Base-by-base conservation (phyloP, 2,888 invertebrate genomes). In the Luffia ferchaultella region DNA sequence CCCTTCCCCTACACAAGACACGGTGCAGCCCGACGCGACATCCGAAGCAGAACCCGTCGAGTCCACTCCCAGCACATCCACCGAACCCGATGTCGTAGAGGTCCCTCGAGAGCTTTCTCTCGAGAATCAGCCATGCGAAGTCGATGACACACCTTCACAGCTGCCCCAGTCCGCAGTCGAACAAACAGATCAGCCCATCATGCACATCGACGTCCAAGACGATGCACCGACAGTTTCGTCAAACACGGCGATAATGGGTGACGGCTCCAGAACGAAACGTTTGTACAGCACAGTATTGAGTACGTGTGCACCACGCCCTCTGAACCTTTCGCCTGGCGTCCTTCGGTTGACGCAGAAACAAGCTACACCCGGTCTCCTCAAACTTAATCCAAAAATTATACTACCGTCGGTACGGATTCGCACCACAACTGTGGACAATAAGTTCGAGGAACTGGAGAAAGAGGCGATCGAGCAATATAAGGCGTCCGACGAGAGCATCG, bases 401-500 rank as follows among this genome's bases (percentile, higher is more conserved):
- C 58, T 77, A 16, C 71, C 76, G 7, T 62, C 69, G 19, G 61
- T 71, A 1, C 68, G 77, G 53, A 59, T 72, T 16, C 63, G 76
- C 42, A 67, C 73, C 16, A 68, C 72, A 1, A 71, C 64, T 46
- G 71, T 74, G 17, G 78, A 79, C 49, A 69, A 70, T 52, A 79
- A 80, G 58, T 79, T 80, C 53, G 87, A 87, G 51, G 87, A 87
- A 58, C 62, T 88, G 46, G 88, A 88, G 62, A 82, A 85, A 53
- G 85, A 87, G 62, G 88, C 88, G 1, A 60, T 88, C 49, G 87
- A 87, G 60, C 86, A 86, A 57, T 86, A 86, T 57, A 87, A 88
- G 61, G 83, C 85, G n/a, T 85, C 82, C 3, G 82, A 84, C 55
- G 85, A 85, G 58, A 84, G 85, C 56, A 86, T 85, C 61, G 87